Conservation (phyloP, 2,113 vertebrate species). For the Setophaga coronata region DNA sequence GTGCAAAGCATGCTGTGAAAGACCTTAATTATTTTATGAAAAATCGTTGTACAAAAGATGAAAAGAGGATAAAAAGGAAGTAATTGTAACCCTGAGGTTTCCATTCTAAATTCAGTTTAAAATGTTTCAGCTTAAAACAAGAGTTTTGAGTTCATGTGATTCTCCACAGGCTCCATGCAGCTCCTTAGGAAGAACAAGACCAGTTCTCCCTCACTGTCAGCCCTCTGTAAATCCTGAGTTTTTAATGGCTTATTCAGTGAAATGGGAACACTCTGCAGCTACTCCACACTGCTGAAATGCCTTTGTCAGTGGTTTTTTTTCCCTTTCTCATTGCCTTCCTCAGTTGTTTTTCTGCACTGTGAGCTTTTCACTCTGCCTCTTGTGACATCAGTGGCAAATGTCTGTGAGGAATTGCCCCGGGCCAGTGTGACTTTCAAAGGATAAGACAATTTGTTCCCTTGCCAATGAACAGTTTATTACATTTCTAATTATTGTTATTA, state of each 20-base stretch:
- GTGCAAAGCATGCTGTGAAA: background rate
- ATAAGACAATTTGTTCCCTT: constrained; percentile 62
- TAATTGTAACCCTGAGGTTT: background rate
- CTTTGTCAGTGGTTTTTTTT: background rate
- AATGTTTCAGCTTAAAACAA: background rate
- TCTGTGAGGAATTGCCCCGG: constrained; percentile 47
- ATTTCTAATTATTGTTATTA: constrained; percentile 77
- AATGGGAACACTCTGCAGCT: background rate
- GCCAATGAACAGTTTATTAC: constrained; percentile 73
- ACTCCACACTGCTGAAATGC: background rate
- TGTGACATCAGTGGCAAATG: constrained; percentile 49
- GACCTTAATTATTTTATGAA: background rate
- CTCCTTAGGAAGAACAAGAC: background rate
- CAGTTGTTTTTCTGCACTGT: background rate
- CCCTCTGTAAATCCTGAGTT: background rate
- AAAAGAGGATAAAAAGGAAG: background rate
- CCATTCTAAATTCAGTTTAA: background rate
- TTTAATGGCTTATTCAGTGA: background rate
- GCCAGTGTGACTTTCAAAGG: constrained; percentile 72
- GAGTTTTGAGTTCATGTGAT: background rate
- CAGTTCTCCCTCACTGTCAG: background rate
- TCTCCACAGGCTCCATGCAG: background rate
- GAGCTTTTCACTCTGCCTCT: background rate
- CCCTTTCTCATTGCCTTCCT: background rate
- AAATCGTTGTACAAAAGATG: background rate